These are phyloP conservation scores for Manacus vitellinus DNA, from an alignment of 2,113 vertebrate genomes.

Conservation along the genomic window DNA sequence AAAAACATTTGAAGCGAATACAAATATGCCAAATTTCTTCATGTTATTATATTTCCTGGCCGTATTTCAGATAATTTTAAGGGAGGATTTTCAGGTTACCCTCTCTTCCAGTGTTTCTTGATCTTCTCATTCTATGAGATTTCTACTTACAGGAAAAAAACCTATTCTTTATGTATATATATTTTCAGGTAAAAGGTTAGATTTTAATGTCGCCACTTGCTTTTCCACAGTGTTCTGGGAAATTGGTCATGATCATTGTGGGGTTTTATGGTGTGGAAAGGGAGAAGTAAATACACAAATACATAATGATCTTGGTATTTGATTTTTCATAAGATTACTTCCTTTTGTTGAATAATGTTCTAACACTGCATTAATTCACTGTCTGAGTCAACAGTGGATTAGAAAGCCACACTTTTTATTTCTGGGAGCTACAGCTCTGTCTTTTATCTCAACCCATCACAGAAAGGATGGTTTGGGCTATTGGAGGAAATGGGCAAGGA, in stretches of 20 bases:
- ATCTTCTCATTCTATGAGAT: not conserved
- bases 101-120: not conserved
- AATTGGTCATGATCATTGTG: not conserved
- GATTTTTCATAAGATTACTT: slow-evolving; percentile 69
- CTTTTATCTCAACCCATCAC: slow-evolving; percentile 55
- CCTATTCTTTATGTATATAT: not conserved
- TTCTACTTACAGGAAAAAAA: not conserved
- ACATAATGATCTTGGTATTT: not conserved
- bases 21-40: not conserved
- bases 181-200: not conserved
- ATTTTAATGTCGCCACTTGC: not conserved
- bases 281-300: not conserved
- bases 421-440: slow-evolving; percentile 41
- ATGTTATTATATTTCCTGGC: not conserved
- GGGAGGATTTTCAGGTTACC: not conserved
- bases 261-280: not conserved
- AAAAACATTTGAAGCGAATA: not conserved
- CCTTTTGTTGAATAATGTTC: slow-evolving; percentile 67
- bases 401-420: slow-evolving; percentile 55
- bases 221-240: not conserved
- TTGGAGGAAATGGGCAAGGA: slow-evolving; percentile 57
- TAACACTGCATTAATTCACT: slow-evolving; percentile 57
- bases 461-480: slow-evolving; percentile 60
- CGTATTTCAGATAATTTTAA: not conserved
- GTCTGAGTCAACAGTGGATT: slow-evolving; percentile 59